Conservation (phyloP, 2,888 invertebrate species). For the Folsomia candida region DNA sequence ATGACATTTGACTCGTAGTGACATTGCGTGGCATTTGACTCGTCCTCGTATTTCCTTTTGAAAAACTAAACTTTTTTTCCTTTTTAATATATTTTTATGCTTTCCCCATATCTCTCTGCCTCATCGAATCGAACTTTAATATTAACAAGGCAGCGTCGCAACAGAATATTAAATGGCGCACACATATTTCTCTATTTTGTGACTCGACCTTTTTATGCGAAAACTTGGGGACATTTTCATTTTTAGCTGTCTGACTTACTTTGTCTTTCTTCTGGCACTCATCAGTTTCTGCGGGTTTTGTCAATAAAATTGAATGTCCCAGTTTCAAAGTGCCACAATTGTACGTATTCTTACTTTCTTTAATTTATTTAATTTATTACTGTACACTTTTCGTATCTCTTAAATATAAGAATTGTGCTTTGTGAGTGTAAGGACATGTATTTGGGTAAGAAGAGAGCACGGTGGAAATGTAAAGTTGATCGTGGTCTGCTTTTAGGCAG, state of each 20-base stretch:
- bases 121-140: background rate
- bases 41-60: conserved; percentile 10
- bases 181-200: background rate
- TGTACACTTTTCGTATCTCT: no score
- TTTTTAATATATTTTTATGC: background rate
- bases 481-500: no score
- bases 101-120: background rate
- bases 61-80: conserved; percentile 17
- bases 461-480: no score
- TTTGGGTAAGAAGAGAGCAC: no score
- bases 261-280: conserved; percentile 1
- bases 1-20: conserved; percentile 18
- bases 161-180: background rate
- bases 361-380: no score
- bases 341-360: no score
- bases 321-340: no score
- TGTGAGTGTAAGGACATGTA: no score
- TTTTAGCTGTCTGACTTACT: conserved; percentile 1
- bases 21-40: conserved; percentile 19
- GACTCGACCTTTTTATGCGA: background rate
- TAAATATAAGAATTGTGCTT: no score
- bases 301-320: no score
- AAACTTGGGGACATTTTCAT: conserved; percentile 13
- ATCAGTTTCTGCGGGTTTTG: no score
- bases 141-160: background rate